Conservation (phyloP, 2,113 vertebrate genomes). For the Callithrix jacchus region DNA sequence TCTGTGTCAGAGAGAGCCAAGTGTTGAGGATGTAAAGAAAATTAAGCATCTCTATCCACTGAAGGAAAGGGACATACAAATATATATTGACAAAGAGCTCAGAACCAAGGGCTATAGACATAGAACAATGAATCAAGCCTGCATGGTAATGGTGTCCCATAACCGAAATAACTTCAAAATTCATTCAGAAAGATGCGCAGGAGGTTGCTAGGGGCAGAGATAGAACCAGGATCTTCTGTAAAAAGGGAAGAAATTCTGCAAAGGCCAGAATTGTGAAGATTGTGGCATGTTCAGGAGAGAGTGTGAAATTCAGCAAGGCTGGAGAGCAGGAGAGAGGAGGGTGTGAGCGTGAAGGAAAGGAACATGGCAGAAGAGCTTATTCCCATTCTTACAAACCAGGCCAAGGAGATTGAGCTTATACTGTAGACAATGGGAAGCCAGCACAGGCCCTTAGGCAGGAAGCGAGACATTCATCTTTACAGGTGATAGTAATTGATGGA, state of each 20-base stretch:
- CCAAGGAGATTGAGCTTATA: fast-evolving
- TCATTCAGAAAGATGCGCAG: neutral
- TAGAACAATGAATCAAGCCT: neutral
- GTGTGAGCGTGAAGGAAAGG: fast-evolving
- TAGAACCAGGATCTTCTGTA: no score
- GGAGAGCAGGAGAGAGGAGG: neutral
- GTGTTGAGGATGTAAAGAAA: neutral
- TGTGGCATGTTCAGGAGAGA: neutral
- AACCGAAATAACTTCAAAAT: neutral
- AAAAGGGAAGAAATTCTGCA: neutral
- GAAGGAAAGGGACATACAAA: neutral
- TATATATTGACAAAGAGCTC: neutral
- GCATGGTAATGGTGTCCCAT: fast-evolving
- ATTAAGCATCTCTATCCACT: neutral
- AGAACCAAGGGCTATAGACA: neutral
- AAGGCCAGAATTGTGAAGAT: neutral
- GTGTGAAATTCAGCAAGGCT: neutral
- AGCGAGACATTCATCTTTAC: neutral
- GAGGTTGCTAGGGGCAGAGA: neutral
- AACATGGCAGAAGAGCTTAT: neutral
- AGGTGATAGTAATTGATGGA: neutral
- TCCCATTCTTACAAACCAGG: neutral
- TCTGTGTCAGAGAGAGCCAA: neutral
- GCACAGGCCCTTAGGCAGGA: neutral
- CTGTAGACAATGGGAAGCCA: fast-evolving